Evolutionary conservation across 2,888 invertebrate species (phyloP).

Genomic region (Eilema sororculum): DNA sequence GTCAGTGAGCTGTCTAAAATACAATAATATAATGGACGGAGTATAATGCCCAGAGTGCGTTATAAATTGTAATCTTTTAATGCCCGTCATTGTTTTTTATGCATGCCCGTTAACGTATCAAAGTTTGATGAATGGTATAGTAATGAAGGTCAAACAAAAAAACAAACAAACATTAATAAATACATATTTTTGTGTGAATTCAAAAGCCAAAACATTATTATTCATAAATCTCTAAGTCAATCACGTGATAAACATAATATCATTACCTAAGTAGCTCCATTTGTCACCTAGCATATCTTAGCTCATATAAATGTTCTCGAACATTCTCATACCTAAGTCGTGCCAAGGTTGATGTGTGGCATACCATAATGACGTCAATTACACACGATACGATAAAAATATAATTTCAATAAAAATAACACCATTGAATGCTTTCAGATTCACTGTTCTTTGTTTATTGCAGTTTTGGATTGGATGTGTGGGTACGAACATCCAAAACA

Average conservation of each 20-base stretch:
- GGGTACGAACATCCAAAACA: background rate
- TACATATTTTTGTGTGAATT: too few relatives aligned
- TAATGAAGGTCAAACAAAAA: background rate
- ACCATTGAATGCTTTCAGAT: background rate
- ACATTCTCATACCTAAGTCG: conserved; percentile 35
- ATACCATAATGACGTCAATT: conserved; percentile 24
- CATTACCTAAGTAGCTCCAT: background rate
- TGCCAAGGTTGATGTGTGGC: conserved; percentile 34
- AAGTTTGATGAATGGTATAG: background rate
- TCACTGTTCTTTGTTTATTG: too few relatives aligned
- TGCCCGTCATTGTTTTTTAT: too few relatives aligned
- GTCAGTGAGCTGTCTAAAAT: too few relatives aligned
- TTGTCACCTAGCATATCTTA: background rate
- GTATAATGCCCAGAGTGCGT: too few relatives aligned
- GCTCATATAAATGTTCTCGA: conserved; percentile 8
- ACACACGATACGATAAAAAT: conserved; percentile 28
- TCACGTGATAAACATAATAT: background rate
- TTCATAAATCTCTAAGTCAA: too few relatives aligned
- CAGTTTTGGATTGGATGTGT: background rate
- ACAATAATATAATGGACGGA: too few relatives aligned
- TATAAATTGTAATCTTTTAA: too few relatives aligned
- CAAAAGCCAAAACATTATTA: too few relatives aligned
- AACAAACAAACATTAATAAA: background rate
- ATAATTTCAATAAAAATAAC: conserved; percentile 23
- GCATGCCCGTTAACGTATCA: too few relatives aligned